These are phyloP conservation scores for Ceratothoa steindachneri DNA, from an alignment of 2,888 invertebrate genomes.

Conservation along the genomic window DNA sequence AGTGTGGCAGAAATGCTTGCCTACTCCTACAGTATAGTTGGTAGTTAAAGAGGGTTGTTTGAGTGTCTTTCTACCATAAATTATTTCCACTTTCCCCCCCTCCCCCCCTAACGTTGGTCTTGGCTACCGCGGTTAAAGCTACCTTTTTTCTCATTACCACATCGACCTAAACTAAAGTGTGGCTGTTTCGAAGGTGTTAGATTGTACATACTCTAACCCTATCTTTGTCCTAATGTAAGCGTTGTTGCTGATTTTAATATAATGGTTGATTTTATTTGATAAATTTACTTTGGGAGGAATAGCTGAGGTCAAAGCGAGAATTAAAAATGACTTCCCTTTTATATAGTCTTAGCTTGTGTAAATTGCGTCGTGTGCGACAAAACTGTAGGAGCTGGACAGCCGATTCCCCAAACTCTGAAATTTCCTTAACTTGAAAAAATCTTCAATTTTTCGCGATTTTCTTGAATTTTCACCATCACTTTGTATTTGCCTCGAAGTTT, in stretches of 20 bases:
- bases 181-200: no score
- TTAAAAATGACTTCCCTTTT: background rate
- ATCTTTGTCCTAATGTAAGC: background rate
- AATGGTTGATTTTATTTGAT: background rate
- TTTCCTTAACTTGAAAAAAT: background rate
- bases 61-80: no score
- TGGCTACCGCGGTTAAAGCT: no score
- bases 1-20: constrained; percentile 38
- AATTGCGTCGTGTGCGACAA: background rate
- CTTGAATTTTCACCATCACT: no score
- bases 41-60: background rate
- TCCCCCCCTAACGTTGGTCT: no score
- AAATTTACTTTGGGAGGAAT: background rate
- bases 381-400: background rate
- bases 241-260: background rate
- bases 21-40: constrained; percentile 1
- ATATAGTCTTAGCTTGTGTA: background rate
- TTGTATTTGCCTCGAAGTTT: no score
- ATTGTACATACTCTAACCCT: no score
- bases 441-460: background rate
- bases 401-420: no score
- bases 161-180: no score
- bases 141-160: no score
- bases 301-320: no score
- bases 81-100: no score